Conservation (phyloP, 2,113 vertebrate genomes). For the Myotis davidii region DNA sequence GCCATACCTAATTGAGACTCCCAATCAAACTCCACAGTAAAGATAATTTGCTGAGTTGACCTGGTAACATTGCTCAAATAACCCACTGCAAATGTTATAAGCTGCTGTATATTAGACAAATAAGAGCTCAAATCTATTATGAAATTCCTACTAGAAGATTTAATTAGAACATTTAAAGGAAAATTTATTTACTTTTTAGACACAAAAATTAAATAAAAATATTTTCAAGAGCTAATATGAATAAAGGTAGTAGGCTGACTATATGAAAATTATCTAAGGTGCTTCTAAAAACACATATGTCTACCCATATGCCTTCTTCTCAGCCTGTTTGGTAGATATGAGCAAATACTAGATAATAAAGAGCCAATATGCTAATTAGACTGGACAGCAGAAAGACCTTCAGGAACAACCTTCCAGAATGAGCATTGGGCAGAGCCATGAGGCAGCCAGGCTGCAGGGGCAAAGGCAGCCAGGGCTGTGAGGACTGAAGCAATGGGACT, state of each 20-base stretch:
- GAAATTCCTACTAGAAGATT: not conserved
- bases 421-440: no score
- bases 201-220: not conserved
- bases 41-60: not conserved
- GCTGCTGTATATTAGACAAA: not conserved
- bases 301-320: not conserved
- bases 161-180: not conserved
- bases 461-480: no score
- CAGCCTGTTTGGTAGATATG: not conserved
- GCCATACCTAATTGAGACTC: not conserved
- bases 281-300: not conserved
- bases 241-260: not conserved
- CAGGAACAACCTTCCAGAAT: no score
- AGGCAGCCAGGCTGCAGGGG: no score
- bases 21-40: not conserved
- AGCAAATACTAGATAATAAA: not conserved
- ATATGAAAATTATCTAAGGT: not conserved
- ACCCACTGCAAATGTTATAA: not conserved
- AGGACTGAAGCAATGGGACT: no score
- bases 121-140: not conserved
- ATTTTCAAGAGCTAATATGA: not conserved
- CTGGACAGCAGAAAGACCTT: no score
- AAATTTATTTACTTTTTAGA: not conserved
- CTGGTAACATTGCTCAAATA: not conserved
- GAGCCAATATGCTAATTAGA: no score